Conservation (phyloP, 2,113 vertebrate genomes). For the Macrotis lagotis region DNA sequence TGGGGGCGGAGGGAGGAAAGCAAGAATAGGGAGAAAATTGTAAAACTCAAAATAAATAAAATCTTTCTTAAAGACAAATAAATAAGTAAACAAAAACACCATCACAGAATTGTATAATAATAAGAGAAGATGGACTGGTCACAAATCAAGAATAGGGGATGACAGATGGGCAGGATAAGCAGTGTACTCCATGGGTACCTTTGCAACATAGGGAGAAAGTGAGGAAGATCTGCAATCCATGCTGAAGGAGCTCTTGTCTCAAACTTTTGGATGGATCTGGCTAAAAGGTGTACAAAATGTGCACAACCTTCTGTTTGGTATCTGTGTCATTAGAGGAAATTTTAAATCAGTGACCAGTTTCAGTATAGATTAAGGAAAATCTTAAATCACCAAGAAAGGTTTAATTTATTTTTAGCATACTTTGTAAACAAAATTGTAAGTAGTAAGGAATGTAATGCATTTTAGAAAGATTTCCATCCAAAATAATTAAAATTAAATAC, state of each 20-base stretch:
- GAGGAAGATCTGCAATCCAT: background rate
- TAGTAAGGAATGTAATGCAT: background rate
- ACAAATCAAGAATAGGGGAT: background rate
- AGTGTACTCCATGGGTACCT: background rate
- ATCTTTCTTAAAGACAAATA: no score
- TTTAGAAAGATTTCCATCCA: background rate
- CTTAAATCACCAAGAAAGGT: no score
- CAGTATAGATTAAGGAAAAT: no score
- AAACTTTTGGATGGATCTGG: background rate
- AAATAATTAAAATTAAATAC: background rate
- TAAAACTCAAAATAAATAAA: no score
- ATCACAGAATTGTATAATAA: background rate
- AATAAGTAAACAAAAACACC: no score
- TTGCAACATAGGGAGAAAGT: background rate
- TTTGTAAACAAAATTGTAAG: background rate
- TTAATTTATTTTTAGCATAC: no score
- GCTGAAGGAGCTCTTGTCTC: background rate
- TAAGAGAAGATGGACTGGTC: background rate
- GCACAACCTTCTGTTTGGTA: background rate
- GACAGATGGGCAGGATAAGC: background rate
- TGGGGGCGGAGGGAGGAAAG: no score
- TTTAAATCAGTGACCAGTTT: background rate
- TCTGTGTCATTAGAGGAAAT: background rate
- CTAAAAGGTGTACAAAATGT: background rate
- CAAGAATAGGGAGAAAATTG: no score